phyloP scores from a whole-genome alignment of 1,140 invertebrate species.

The Cydia amplana region DNA sequence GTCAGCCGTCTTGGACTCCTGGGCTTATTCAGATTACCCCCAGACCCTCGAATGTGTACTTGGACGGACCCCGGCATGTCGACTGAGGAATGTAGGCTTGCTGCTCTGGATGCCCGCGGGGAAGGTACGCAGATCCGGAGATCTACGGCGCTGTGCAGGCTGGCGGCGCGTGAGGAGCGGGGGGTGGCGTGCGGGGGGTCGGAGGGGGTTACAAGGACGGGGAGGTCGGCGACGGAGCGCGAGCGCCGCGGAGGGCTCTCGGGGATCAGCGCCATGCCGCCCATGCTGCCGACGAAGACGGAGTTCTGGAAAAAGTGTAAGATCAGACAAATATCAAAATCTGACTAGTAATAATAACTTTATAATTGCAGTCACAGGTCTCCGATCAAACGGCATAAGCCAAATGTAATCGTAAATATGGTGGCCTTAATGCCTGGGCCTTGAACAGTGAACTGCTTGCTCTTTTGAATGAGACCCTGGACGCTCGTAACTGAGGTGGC shows the following conservation, averaged over 20 bases:
- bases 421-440: too few relatives aligned
- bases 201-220: conserved; percentile 84
- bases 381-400: too few relatives aligned
- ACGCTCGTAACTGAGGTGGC: too few relatives aligned
- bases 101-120: conserved; percentile 63
- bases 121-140: conserved; percentile 62
- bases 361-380: too few relatives aligned
- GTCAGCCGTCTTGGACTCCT: conserved; percentile 67
- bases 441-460: too few relatives aligned
- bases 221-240: conserved; percentile 91
- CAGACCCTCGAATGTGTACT: conserved; percentile 66
- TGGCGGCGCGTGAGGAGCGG: conserved; percentile 66
- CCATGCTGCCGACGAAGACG: conserved; percentile 88
- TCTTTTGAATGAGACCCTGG: too few relatives aligned
- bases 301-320: conserved; percentile 83
- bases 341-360: neutral
- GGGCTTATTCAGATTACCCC: conserved; percentile 60
- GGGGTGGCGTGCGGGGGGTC: conserved; percentile 56
- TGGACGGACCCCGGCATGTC: conserved; percentile 68
- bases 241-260: conserved; percentile 84
- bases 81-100: conserved; percentile 64
- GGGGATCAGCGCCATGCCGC: conserved; percentile 81
- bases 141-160: conserved; percentile 69
- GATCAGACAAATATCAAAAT: neutral
- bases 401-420: too few relatives aligned